A percentile compares a stretch with the other conserved stretches of the same genome.
Evolutionary conservation across 2,888 invertebrate genomes (phyloP).

Genomic region (Megastigmus dorsalis): DNA sequence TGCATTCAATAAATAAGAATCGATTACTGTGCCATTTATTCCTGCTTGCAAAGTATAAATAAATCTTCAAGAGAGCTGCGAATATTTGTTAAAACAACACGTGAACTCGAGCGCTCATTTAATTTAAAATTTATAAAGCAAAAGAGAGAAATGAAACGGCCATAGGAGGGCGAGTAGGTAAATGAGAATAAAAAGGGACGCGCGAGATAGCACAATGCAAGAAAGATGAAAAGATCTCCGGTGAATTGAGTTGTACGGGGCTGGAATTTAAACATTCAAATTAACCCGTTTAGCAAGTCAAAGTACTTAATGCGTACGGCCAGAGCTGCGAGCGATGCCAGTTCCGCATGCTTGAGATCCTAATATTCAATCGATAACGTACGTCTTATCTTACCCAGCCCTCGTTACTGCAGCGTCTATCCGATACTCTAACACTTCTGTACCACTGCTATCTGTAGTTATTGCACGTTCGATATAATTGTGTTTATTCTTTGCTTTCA

Average conservation of each 20-base stretch:
- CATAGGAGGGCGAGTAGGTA: conserved; percentile 55
- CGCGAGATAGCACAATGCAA: conserved; percentile 46
- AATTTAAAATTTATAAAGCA: too few relatives aligned
- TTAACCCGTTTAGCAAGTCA: conserved; percentile 72
- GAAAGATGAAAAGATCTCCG: conserved; percentile 59
- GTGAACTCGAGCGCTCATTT: too few relatives aligned
- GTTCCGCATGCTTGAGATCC: conserved; percentile 57
- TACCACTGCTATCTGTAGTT: neutral
- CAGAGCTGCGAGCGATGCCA: conserved; percentile 26
- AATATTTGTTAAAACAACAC: too few relatives aligned
- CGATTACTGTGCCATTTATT: too few relatives aligned
- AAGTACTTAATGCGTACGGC: conserved; percentile 68
- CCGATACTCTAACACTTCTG: neutral
- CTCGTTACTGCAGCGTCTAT: conserved; percentile 1
- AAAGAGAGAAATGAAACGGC: conserved; percentile 2
- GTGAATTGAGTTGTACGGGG: conserved; percentile 70
- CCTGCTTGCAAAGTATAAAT: too few relatives aligned
- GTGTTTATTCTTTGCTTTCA: neutral
- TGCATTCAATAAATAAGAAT: too few relatives aligned
- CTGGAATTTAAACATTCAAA: conserved; percentile 72
- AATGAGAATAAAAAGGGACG: conserved; percentile 53
- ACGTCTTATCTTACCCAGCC: conserved; percentile 22
- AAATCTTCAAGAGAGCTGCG: too few relatives aligned
- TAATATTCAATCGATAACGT: conserved; percentile 68
- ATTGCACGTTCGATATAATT: conserved; percentile 3